Evolutionary conservation across 2,797 vertebrate genomes (phyloP), one percentile per base, ranked within the genome.

Genomic region (Mionectes olivaceus): DNA sequence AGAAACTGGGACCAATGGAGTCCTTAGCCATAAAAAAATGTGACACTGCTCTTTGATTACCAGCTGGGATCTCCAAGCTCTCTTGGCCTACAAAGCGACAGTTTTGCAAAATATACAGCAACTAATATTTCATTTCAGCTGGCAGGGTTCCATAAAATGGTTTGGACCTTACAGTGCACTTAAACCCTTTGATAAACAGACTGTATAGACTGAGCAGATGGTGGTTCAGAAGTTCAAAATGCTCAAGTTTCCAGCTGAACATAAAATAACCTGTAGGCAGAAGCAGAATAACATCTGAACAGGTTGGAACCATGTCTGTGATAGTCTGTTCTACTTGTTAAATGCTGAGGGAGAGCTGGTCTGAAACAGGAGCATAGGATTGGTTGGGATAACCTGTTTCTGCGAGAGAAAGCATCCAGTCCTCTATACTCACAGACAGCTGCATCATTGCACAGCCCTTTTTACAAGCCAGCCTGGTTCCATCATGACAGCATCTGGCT

Each of bases 51-150:
- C 74, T 94, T 95, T 75, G 94, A 84, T 78, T 93, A 61, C 59
- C 71, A 77, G 41, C 80, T 92, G 79, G 92, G 95, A 93, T 86
- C 92, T 91, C 82, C 86, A 84, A 71, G 69, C 46, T 80, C 90
- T 95, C 92, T 53, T 91, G 93, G 93, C 83, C 46, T 46, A 77
- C 68, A 73, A 94, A 96, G 78, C 19, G 19, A 96, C 93, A 92
- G 43, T 86, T 93, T 91, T 92, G 79, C 93, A 95, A 96, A 96
- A 95, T 83, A 94, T 74, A 93, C 78, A 73, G 59, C 60, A 86
- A 94, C 88, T 91, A 87, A 93, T 96, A 97, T 96, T 97, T 97
- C 93, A 95, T 94, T 86, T 95, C 80, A 74, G 71, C 81, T 94
- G 81, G 82, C 95, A 96, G 64, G 47, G 55, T 76, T 96, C 96